Evolutionary conservation across 1,140 invertebrate genomes (phyloP), one percentile per base, ranked within the genome.

Genomic region (Microplitis mediator): DNA sequence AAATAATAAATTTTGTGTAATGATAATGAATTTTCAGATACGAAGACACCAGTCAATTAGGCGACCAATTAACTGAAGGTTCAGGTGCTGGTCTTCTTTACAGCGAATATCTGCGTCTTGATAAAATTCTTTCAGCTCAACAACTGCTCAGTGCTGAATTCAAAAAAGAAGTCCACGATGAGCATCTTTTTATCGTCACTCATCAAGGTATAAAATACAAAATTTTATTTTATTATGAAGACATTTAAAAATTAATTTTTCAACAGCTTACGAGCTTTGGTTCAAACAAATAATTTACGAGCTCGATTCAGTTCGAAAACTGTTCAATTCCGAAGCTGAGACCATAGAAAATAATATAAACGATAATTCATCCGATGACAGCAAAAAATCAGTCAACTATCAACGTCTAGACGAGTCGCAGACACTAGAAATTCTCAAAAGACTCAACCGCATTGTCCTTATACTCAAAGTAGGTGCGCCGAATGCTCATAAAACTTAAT

Each of bases 251-350:
- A 60, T n/a, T 1, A n/a, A 58, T 66, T 66, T 45, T 50, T 36
- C 81, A 87, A 75, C 88, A 98, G 97, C 97, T 0, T 99, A 99
- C 85, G 98, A 99, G 85, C 88, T 99, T 13, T 99, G 98, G 98
- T 99, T 99, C 89, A 99, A 99, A 86, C 98, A 99, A 89, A 98
- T 99, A 51, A 94, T 99, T 67, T 98, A 92, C 82, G 98, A 99
- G 82, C 87, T 99, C 69, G 97, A 99, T 82, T 98, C 97, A 0
- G 93, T 99, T 5, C 86, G 96, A 64, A 86, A 89, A 2, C 88
- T 98, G 58, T 95, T 99, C 77, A 92, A 91, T 73, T 90, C 90
- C 1, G 81, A 83, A 34, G 76, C 76, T 16, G 78, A 74, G 69
- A 61, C 64, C 65, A 78, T 60, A 75, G 76, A 14, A 71, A 75